These are phyloP conservation scores for Furcula furcula DNA, from an alignment of 2,888 invertebrate species.

Conservation along the genomic window DNA sequence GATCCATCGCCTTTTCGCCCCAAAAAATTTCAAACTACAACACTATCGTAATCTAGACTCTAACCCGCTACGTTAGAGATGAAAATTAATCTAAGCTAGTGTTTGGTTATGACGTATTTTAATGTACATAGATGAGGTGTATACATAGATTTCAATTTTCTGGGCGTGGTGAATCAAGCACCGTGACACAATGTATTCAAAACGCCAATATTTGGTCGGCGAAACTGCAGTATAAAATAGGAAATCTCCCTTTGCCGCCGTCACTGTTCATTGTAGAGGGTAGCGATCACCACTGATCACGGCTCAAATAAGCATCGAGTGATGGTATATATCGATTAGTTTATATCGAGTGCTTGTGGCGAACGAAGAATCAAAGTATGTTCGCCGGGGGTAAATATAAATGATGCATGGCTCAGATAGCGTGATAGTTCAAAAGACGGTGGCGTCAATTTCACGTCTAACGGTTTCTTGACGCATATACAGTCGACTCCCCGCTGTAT, in stretches of 20 bases:
- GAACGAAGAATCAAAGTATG: constrained; percentile 78
- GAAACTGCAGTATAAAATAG: constrained; percentile 73
- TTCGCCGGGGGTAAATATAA: constrained; percentile 81
- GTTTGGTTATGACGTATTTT: constrained; percentile 45
- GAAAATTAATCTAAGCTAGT: constrained; percentile 23
- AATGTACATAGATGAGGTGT: constrained; percentile 62
- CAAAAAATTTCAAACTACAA: constrained; percentile 47
- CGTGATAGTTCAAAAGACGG: constrained; percentile 82
- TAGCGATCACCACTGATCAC: constrained; percentile 48
- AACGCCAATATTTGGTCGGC: constrained; percentile 72
- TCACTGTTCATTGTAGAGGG: constrained; percentile 58
- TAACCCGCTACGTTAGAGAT: constrained; percentile 30
- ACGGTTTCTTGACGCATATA: constrained; percentile 52
- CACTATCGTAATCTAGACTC: constrained; percentile 34
- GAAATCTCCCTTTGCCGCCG: constrained; percentile 58
- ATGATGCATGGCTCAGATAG: constrained; percentile 81
- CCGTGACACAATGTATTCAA: constrained; percentile 80
- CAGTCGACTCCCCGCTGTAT: constrained; percentile 39
- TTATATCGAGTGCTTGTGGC: constrained; percentile 62
- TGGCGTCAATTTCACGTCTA: constrained; percentile 57
- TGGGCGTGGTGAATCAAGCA: constrained; percentile 80
- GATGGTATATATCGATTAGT: constrained; percentile 62
- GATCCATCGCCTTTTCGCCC: constrained; percentile 78
- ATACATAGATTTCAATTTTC: constrained; percentile 78
- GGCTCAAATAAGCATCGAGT: constrained; percentile 35